These are phyloP conservation scores for Drosophila willistoni DNA, from an alignment of 1,140 invertebrate species.

Conservation along the genomic window DNA sequence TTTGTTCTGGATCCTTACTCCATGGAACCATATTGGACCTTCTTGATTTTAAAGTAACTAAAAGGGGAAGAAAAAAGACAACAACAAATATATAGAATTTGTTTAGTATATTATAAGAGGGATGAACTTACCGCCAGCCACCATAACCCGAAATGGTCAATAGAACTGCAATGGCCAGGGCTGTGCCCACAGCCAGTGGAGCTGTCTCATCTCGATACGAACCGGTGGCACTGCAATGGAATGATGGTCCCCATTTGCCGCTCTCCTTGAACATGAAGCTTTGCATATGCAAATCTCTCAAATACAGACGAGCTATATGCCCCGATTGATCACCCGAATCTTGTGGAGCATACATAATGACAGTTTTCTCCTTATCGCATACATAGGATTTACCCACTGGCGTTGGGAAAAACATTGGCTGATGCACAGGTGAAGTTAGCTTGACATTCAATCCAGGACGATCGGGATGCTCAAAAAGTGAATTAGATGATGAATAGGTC, in stretches of 20 bases:
- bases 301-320: slow-evolving; percentile 85
- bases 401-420: slow-evolving; percentile 90
- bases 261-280: slow-evolving; percentile 86
- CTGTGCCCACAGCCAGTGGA: slow-evolving; percentile 94
- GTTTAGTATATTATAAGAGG: no score
- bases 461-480: slow-evolving; percentile 84
- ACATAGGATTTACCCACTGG: slow-evolving; percentile 92
- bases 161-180: slow-evolving; percentile 90
- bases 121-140: slow-evolving; percentile 83
- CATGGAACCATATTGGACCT: slow-evolving; percentile 96
- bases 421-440: slow-evolving; percentile 85
- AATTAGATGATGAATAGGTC: slow-evolving; percentile 85
- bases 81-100: no score
- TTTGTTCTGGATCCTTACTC: slow-evolving; percentile 85
- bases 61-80: neutral
- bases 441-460: slow-evolving; percentile 84
- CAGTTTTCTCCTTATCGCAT: slow-evolving; percentile 87
- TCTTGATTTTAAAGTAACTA: slow-evolving; percentile 94
- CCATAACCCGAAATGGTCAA: slow-evolving; percentile 93
- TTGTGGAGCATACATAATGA: slow-evolving; percentile 77
- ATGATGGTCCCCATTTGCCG: slow-evolving; percentile 85
- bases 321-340: slow-evolving; percentile 80
- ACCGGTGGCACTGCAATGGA: slow-evolving; percentile 84
- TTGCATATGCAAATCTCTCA: slow-evolving; percentile 85
- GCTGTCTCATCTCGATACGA: slow-evolving; percentile 90